phyloP scores from a whole-genome alignment of 2,888 invertebrate species.

The Eupsilia transversa region DNA sequence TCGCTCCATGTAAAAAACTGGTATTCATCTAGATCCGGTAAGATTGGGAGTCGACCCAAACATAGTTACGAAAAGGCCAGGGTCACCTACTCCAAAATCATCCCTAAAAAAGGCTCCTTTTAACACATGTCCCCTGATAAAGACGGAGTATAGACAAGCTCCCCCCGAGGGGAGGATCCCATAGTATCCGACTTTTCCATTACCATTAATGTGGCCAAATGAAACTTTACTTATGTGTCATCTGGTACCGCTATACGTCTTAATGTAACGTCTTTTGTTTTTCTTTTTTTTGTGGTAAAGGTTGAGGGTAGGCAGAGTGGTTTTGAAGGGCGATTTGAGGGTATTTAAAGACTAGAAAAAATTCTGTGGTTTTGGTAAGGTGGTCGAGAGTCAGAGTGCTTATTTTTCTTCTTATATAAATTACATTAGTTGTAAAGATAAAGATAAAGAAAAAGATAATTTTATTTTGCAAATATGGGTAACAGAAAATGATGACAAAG shows the following conservation, averaged over 20 bases:
- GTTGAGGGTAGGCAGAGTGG: not conserved
- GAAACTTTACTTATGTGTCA: slow-evolving; percentile 73
- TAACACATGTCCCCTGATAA: slow-evolving; percentile 61
- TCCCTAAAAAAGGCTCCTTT: not conserved
- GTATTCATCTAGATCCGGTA: too few species aligned
- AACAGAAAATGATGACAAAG: too few species aligned
- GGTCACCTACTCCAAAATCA: slow-evolving; percentile 9
- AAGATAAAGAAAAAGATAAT: too few species aligned
- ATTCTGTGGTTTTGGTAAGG: too few species aligned
- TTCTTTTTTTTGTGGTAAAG: slow-evolving; percentile 29
- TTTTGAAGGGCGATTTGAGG: not conserved
- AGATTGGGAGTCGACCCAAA: too few species aligned
- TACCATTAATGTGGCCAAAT: slow-evolving; percentile 78
- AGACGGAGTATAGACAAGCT: slow-evolving; percentile 61
- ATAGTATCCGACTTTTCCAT: slow-evolving; percentile 80
- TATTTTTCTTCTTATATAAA: too few species aligned
- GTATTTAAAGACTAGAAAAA: not conserved
- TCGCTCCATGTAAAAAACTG: too few species aligned
- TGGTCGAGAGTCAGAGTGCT: too few species aligned
- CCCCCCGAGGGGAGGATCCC: slow-evolving; percentile 45
- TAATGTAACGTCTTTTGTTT: slow-evolving; percentile 69
- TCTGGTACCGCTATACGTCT: slow-evolving; percentile 75
- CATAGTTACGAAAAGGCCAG: too few species aligned
- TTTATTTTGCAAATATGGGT: too few species aligned
- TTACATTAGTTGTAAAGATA: too few species aligned